Conservation (phyloP, 1,140 invertebrate genomes). For the Gerris buenoi region DNA sequence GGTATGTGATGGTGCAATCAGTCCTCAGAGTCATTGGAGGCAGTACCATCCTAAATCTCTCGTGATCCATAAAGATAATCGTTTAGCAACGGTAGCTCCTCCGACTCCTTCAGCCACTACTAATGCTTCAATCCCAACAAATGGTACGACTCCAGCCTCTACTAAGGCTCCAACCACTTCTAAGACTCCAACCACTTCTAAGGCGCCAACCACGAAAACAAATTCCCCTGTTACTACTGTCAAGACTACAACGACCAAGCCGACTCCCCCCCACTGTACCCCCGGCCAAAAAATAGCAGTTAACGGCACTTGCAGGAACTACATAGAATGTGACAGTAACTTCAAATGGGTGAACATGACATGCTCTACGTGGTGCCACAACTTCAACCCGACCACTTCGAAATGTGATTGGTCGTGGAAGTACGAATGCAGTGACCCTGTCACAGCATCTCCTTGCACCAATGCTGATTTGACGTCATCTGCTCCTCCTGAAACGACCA, state of each 20-base stretch:
- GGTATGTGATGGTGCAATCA: too few species aligned
- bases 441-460: neutral
- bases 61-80: too few species aligned
- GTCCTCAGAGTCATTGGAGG: too few species aligned
- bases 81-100: neutral
- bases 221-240: neutral
- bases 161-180: neutral
- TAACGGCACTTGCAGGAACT: neutral
- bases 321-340: neutral
- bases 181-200: neutral
- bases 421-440: neutral
- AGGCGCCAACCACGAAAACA: neutral
- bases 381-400: neutral
- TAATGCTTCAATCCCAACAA: neutral
- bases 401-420: neutral
- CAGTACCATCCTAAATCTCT: too few species aligned
- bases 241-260: neutral
- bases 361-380: neutral
- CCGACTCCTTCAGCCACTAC: neutral
- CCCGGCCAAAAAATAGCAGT: neutral
- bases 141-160: neutral
- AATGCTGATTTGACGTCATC: too few species aligned
- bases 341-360: neutral
- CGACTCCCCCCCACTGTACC: neutral
- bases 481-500: too few species aligned